Conservation (phyloP, 2,888 invertebrate species). For the Notodromas monacha region DNA sequence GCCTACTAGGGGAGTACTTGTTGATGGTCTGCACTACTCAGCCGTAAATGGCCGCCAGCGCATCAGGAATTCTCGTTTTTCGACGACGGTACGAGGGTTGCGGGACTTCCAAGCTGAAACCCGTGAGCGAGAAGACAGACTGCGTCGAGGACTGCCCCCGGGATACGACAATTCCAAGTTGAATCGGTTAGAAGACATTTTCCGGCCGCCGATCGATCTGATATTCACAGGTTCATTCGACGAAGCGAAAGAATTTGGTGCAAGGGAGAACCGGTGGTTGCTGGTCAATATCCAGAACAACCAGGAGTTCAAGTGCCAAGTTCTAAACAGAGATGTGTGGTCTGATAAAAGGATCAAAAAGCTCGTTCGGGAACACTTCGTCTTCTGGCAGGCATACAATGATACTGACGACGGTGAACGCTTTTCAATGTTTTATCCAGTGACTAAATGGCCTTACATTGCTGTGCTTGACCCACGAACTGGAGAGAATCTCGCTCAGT, state of each 20-base stretch:
- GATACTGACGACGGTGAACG: slow-evolving; percentile 26
- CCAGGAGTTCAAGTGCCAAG: slow-evolving; percentile 31
- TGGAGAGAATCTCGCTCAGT: slow-evolving; percentile 24
- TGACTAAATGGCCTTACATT: slow-evolving; percentile 26
- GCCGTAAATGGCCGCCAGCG: neutral
- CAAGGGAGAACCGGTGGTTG: slow-evolving; percentile 26
- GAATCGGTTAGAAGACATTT: slow-evolving; percentile 28
- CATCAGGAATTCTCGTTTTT: neutral
- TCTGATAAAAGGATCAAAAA: slow-evolving; percentile 25
- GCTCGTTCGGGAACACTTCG: slow-evolving; percentile 27
- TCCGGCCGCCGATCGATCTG: slow-evolving; percentile 31
- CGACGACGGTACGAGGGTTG: slow-evolving; percentile 18
- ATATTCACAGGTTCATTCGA: slow-evolving; percentile 26
- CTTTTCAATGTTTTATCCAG: slow-evolving; percentile 29
- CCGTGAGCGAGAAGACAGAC: slow-evolving; percentile 14
- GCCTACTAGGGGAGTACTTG: slow-evolving; percentile 17
- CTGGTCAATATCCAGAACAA: slow-evolving; percentile 34
- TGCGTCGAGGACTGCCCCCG: slow-evolving; percentile 7
- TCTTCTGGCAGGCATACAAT: slow-evolving; percentile 29
- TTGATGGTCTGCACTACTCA: slow-evolving; percentile 13
- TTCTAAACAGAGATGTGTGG: slow-evolving; percentile 36
- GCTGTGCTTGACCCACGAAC: slow-evolving; percentile 32
- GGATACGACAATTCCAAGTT: slow-evolving; percentile 15
- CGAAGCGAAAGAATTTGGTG: slow-evolving; percentile 23
- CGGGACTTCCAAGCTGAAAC: slow-evolving; percentile 20